Evolutionary conservation across 2,113 vertebrate genomes (phyloP), one percentile per base, ranked within the genome.

Genomic region (Seriola rivoliana): DNA sequence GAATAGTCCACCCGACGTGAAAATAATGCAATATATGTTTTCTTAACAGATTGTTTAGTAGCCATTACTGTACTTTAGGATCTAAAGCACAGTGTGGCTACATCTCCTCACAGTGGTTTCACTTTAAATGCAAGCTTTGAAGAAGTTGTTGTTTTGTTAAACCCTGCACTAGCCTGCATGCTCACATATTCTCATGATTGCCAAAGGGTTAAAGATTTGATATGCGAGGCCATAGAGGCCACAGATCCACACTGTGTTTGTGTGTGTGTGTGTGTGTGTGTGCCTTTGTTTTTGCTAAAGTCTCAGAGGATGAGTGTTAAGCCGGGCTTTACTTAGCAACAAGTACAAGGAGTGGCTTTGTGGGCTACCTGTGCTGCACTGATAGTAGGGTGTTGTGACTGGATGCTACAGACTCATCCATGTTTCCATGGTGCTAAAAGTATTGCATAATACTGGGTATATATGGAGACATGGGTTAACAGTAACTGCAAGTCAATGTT

Each of bases 361-460:
- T 88, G 81, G 79, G 66, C 81, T 87, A 83, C 81, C 87, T 90
- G 75, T 11, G 72, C 75, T 40, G 48, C 59, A 10, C 48, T 25
- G 48, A 78, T 36, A 52, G 66, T 54, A 59, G 60, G 78, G 66
- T 84, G 80, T 54, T 74, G 29, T 77, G 78, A 75, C 40, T 55
- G 57, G 77, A 62, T 34, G 58, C 19, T 57, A 21, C 19, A 36
- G 71, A 85, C 84, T 65, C 50, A 4, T 77, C 38, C 38, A n/a
- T 69, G 71, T 75, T 75, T 80, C 73, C 16, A 62, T 5, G 3
- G 66, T n/a, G 73, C 81, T 86, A 82, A 89, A 66, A 64, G 29
- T 2, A 29, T 29, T 29, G 29, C 29, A 29, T 29, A 29, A 29
- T 29, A 29, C 29, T 29, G 77, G 66, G 16, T 5, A 0, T 16